These are phyloP conservation scores for Desmophyllum pertusum DNA, from an alignment of 92 coral and sea anemone species.

Conservation along the genomic window DNA sequence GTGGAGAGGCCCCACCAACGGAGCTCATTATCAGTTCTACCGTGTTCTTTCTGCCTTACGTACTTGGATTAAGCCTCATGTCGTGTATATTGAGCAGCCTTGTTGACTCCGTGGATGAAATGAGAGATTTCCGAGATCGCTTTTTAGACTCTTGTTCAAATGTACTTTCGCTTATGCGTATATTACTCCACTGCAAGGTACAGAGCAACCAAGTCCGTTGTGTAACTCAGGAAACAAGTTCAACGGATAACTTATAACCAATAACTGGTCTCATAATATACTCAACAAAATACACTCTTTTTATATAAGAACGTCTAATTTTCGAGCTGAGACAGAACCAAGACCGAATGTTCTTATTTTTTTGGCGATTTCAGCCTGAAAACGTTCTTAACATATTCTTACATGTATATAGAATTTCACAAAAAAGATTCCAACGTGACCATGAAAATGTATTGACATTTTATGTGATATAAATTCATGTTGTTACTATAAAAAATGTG, in stretches of 20 bases:
- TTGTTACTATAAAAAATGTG: too few species aligned
- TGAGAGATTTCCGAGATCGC: constrained; percentile 14
- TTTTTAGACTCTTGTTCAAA: background rate
- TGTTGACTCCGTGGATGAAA: constrained; percentile 25
- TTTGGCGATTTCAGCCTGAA: too few species aligned
- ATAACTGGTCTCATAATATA: too few species aligned
- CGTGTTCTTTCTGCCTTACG: background rate
- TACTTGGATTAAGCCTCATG: constrained; percentile 3
- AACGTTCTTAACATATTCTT: too few species aligned
- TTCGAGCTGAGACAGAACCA: too few species aligned
- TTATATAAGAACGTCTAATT: too few species aligned
- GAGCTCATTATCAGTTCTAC: background rate
- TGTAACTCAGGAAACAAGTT: background rate
- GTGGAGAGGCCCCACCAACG: background rate
- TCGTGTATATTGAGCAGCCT: constrained; percentile 20
- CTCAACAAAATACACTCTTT: too few species aligned
- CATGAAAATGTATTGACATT: too few species aligned
- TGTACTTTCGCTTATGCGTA: background rate
- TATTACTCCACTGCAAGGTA: background rate
- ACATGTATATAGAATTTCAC: too few species aligned
- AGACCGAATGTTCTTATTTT: too few species aligned
- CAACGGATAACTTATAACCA: background rate
- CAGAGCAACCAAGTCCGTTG: background rate
- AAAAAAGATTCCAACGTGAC: too few species aligned
- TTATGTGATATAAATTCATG: too few species aligned